phyloP scores from a whole-genome alignment of 2,888 invertebrate species.

The Anoncus sp. region DNA sequence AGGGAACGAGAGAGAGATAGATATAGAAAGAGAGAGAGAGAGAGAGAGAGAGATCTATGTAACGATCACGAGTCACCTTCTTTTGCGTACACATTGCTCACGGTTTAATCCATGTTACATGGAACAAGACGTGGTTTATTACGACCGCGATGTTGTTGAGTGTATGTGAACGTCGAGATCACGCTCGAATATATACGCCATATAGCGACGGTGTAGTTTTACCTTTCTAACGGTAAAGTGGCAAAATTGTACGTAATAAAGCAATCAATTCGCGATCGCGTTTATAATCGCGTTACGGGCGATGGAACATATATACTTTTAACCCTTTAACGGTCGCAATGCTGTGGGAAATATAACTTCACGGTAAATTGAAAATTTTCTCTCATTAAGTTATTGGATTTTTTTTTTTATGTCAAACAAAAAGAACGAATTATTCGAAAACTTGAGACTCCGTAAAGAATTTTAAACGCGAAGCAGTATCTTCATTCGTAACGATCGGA shows the following conservation, averaged over 20 bases:
- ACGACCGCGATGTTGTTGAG: conserved; percentile 65
- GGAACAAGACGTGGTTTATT: conserved; percentile 72
- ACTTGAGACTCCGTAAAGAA: not conserved
- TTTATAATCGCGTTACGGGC: conserved; percentile 7
- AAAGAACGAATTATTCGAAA: not conserved
- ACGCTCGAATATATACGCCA: conserved; percentile 34
- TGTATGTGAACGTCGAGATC: conserved; percentile 61
- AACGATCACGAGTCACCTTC: conserved; percentile 61
- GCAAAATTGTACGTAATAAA: conserved; percentile 75
- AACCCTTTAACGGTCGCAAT: conserved; percentile 18
- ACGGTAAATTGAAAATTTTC: conserved; percentile 4
- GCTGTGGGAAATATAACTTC: not conserved
- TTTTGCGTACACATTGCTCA: conserved; percentile 55
- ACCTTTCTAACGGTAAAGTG: conserved; percentile 73
- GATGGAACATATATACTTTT: conserved; percentile 31
- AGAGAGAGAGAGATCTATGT: conserved; percentile 41
- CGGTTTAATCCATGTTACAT: conserved; percentile 53
- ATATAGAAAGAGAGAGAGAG: conserved; percentile 9
- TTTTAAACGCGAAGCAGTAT: too few relatives aligned
- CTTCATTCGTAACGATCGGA: too few relatives aligned
- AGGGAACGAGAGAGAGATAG: conserved; percentile 16
- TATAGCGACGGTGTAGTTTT: conserved; percentile 34
- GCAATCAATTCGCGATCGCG: conserved; percentile 55
- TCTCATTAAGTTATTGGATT: not conserved
- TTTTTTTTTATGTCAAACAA: not conserved